These are phyloP conservation scores for Hiodon tergisus DNA, from an alignment of 2,113 vertebrate genomes.

Conservation along the genomic window DNA sequence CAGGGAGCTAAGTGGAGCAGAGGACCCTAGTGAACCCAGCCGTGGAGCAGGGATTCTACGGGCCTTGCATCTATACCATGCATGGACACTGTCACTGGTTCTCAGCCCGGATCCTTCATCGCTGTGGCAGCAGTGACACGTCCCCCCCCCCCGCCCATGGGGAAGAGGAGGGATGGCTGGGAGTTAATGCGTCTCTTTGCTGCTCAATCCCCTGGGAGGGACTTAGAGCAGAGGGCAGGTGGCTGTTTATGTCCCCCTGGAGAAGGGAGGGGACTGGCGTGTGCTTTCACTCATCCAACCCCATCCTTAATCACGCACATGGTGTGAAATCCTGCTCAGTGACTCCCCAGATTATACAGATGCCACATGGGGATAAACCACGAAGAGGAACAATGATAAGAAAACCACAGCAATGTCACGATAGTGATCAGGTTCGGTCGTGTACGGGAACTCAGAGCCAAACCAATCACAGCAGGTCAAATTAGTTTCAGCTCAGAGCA, in stretches of 20 bases:
- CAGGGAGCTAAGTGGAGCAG: background rate
- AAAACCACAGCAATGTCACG: no score
- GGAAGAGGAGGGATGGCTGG: background rate
- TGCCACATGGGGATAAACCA: background rate
- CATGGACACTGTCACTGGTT: background rate
- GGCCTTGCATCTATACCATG: background rate
- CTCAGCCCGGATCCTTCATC: background rate
- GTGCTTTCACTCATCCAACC: background rate
- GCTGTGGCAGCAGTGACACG: constrained; percentile 4
- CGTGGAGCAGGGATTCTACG: background rate
- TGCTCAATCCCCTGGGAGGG: constrained; percentile 8
- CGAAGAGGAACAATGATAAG: background rate
- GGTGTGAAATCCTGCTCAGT: no score
- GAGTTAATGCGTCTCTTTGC: constrained; percentile 1
- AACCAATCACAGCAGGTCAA: no score
- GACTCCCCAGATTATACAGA: background rate
- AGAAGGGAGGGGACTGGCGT: background rate
- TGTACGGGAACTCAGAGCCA: no score
- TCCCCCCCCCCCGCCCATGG: background rate
- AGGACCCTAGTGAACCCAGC: background rate
- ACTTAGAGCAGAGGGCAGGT: constrained; percentile 4
- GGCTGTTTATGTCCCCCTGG: constrained; percentile 8
- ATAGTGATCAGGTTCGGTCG: no score
- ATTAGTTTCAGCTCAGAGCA: no score
- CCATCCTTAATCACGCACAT: background rate